Percentiles rank a stretch among this genome's conserved stretches.
Conservation (phyloP, 2,797 vertebrate species). For the Paramormyrops hopkinsi region DNA sequence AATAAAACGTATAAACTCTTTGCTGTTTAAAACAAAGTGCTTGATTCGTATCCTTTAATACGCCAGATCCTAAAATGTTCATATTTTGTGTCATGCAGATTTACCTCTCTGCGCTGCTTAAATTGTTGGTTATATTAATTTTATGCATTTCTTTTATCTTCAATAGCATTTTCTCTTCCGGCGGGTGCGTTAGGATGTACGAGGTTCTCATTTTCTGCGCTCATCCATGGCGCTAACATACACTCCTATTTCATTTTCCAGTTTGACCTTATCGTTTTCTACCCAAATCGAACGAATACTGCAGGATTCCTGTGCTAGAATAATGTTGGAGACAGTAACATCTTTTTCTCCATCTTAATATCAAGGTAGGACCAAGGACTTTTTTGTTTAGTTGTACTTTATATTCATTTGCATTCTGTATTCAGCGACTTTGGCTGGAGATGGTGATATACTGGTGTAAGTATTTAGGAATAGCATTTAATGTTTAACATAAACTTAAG, state of each 20-base stretch:
- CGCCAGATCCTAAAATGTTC: neutral
- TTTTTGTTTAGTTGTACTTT: neutral
- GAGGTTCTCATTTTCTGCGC: neutral
- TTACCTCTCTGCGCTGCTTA: neutral
- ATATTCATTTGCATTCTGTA: neutral
- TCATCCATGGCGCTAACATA: neutral
- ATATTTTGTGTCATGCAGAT: neutral
- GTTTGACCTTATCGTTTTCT: neutral
- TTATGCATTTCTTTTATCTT: neutral
- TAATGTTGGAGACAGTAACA: slow-evolving; percentile 12
- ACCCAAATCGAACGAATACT: slow-evolving; percentile 7
- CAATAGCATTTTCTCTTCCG: neutral
- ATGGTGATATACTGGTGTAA: neutral
- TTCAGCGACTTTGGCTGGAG: neutral
- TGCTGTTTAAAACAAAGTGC: neutral
- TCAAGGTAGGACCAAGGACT: slow-evolving; percentile 8
- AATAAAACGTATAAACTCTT: neutral
- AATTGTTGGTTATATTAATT: neutral
- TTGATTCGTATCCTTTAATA: neutral
- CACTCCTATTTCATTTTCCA: neutral
- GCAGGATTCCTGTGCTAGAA: neutral
- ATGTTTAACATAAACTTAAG: neutral
- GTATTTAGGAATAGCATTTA: neutral
- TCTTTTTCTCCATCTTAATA: slow-evolving; percentile 20
- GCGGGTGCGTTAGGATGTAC: neutral